Conservation (phyloP, 2,113 vertebrate species). For the Pluvianellus socialis region DNA sequence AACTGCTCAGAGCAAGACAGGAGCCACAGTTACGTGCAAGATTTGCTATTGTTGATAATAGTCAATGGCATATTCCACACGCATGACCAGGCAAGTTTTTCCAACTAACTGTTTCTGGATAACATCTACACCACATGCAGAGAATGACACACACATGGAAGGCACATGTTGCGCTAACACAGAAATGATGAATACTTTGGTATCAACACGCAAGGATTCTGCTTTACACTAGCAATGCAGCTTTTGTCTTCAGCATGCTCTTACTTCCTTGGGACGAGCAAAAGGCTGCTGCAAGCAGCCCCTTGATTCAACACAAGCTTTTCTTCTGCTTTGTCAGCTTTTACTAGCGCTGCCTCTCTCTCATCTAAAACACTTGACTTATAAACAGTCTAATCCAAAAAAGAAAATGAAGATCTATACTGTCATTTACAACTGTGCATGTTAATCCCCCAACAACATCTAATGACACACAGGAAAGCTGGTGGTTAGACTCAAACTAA, state of each 20-base stretch:
- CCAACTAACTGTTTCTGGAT: not conserved
- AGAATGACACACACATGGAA: not conserved
- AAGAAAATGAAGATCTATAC: not conserved
- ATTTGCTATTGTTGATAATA: rapidly evolving
- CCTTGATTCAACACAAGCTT: not conserved
- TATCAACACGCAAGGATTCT: not conserved
- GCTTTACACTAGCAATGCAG: not conserved
- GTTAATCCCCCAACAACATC: not conserved
- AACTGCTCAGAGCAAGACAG: not conserved
- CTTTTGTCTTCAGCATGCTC: not conserved
- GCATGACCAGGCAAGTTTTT: not conserved
- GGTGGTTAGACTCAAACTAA: constrained; percentile 30
- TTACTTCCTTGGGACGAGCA: not conserved
- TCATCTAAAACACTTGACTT: not conserved
- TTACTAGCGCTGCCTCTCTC: not conserved
- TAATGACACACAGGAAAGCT: constrained; percentile 31
- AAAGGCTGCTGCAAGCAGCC: not conserved
- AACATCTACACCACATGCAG: not conserved
- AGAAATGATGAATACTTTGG: not conserved
- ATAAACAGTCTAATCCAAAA: not conserved
- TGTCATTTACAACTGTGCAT: constrained; percentile 21
- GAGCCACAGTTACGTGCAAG: not conserved
- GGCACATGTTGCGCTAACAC: not conserved
- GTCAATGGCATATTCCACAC: not conserved
- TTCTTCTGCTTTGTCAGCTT: not conserved